phyloP scores from a whole-genome alignment of 1,140 invertebrate genomes.

The Trigoniulus corallinus region DNA sequence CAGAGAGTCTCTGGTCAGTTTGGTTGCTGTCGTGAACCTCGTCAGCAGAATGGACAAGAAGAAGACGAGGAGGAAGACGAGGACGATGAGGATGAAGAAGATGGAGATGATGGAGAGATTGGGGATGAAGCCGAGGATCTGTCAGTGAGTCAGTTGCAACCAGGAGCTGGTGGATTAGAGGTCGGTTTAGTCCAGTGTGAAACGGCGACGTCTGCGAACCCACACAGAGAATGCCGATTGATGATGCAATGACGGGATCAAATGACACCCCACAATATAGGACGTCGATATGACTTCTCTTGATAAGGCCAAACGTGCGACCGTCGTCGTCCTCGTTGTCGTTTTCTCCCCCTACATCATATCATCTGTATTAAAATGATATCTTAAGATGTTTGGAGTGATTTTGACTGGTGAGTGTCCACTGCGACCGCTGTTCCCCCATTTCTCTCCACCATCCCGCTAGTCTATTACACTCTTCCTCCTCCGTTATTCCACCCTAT shows the following conservation, averaged over 20 bases:
- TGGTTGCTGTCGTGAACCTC: neutral
- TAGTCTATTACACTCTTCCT: too few relatives aligned
- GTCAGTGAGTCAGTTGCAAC: constrained; percentile 15
- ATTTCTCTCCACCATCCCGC: too few relatives aligned
- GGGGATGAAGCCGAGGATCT: constrained; percentile 22
- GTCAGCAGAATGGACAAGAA: neutral
- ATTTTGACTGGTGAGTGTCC: too few relatives aligned
- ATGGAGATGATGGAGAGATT: neutral
- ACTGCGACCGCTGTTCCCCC: too few relatives aligned
- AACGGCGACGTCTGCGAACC: neutral
- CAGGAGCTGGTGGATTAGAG: neutral
- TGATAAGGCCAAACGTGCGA: too few relatives aligned
- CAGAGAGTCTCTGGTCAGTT: neutral
- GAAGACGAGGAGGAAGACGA: neutral
- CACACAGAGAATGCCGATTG: neutral
- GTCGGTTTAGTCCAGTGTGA: neutral
- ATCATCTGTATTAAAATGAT: too few relatives aligned
- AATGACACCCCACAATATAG: too few relatives aligned
- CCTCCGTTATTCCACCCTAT: too few relatives aligned
- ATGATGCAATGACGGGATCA: neutral
- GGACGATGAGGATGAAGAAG: constrained; percentile 1
- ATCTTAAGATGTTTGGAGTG: too few relatives aligned
- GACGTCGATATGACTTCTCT: too few relatives aligned
- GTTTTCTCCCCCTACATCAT: too few relatives aligned
- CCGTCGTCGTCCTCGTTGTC: too few relatives aligned